phyloP scores from a whole-genome alignment of 2,113 vertebrate genomes.

The Tauraco erythrolophus region DNA sequence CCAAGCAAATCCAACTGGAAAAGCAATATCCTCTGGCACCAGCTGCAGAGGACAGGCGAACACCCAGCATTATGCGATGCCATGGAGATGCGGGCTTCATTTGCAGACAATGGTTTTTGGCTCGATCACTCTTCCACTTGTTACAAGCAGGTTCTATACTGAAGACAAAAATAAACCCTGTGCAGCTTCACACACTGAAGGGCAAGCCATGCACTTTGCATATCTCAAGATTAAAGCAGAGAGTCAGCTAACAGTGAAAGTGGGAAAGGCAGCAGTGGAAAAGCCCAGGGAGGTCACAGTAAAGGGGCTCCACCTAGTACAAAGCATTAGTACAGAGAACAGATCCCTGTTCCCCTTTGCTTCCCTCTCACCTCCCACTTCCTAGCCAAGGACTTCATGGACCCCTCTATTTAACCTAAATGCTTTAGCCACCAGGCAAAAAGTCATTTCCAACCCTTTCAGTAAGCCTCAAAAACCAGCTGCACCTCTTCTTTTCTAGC shows the following conservation, averaged over 20 bases:
- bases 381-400: not conserved
- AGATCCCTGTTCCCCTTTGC: not conserved
- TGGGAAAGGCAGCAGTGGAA: not conserved
- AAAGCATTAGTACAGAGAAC: not conserved
- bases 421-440: not conserved
- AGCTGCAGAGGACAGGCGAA: not conserved
- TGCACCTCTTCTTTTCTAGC: not conserved
- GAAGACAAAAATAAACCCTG: slow-evolving; percentile 27
- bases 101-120: not conserved
- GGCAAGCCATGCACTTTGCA: not conserved
- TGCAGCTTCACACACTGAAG: not conserved
- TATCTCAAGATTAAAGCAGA: not conserved
- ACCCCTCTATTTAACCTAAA: not conserved
- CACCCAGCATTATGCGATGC: not conserved
- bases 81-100: not conserved
- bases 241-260: not conserved
- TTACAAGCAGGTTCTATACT: not conserved
- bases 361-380: not conserved
- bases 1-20: slow-evolving; percentile 86
- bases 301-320: not conserved
- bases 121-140: not conserved
- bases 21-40: slow-evolving; percentile 64
- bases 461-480: not conserved
- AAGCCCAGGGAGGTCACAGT: not conserved
- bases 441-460: not conserved